Evolutionary conservation across 2,888 invertebrate species (phyloP).

Genomic region (Chrysopilus asiliformis): DNA sequence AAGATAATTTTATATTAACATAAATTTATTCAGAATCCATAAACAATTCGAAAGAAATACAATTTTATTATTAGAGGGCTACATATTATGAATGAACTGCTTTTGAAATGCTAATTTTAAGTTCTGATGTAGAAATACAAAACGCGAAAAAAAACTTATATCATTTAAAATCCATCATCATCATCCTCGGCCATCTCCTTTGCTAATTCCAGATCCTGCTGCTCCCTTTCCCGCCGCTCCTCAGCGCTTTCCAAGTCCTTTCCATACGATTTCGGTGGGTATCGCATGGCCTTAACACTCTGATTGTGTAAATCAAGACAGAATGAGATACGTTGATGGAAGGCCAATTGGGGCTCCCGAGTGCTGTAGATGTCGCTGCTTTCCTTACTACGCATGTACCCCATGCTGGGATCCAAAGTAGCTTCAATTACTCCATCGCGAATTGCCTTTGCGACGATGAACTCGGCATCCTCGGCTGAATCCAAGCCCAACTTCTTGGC

Average conservation of each 20-base stretch:
- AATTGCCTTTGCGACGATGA: constrained; percentile 96
- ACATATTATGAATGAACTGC: too few species aligned
- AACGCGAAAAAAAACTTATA: constrained; percentile 1
- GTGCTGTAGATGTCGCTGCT: constrained; percentile 95
- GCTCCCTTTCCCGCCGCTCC: constrained; percentile 89
- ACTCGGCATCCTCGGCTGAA: constrained; percentile 96
- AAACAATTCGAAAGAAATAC: too few species aligned
- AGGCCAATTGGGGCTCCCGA: constrained; percentile 87
- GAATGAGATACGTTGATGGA: constrained; percentile 93
- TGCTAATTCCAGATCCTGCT: constrained; percentile 96
- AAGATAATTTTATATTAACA: too few species aligned
- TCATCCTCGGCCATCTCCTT: constrained; percentile 99
- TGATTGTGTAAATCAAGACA: constrained; percentile 97
- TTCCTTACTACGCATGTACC: constrained; percentile 95
- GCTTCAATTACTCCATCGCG: constrained; percentile 98
- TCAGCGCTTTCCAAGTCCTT: constrained; percentile 96
- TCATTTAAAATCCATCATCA: constrained; percentile 65
- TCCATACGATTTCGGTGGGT: constrained; percentile 97
- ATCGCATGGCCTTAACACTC: constrained; percentile 98
- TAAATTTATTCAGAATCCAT: too few species aligned
- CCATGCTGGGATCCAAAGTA: constrained; percentile 86
- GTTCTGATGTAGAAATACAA: too few species aligned
- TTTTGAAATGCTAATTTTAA: too few species aligned
- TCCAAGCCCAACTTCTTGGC: constrained; percentile 87
- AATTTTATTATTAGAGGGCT: too few species aligned